Percentiles rank a stretch among this genome's conserved stretches.
Evolutionary conservation across 2,113 vertebrate genomes (phyloP).

Genomic region (Malurus elegans): DNA sequence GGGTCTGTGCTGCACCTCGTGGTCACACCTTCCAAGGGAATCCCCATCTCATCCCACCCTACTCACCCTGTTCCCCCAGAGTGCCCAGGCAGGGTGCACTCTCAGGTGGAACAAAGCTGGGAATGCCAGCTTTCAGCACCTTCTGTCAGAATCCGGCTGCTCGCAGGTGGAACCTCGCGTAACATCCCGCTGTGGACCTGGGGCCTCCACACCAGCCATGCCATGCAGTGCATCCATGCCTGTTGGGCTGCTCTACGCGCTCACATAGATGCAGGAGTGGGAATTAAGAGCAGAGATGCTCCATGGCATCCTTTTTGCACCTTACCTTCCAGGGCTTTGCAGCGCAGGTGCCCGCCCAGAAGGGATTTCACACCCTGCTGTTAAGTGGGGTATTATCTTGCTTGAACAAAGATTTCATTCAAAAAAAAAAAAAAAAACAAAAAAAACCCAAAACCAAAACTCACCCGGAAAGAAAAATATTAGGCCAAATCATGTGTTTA

Average conservation of each 20-base stretch:
- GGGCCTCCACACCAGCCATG: neutral
- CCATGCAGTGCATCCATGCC: fast-evolving
- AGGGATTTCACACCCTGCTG: neutral
- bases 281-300: neutral
- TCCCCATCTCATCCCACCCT: neutral
- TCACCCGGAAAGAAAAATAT: neutral
- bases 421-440: neutral
- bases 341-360: neutral
- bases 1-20: neutral
- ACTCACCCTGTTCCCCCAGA: fast-evolving
- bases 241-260: neutral
- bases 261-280: neutral
- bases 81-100: neutral
- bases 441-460: neutral
- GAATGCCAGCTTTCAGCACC: neutral
- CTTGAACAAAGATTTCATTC: neutral
- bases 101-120: neutral
- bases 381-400: neutral
- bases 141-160: neutral
- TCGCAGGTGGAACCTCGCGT: neutral
- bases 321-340: neutral
- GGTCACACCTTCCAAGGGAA: neutral
- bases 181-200: fast-evolving
- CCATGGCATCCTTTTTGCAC: neutral
- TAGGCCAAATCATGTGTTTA: neutral